Evolutionary conservation across 2,113 vertebrate genomes (phyloP), one percentile per base, ranked within the genome.

Genomic region (Bungarus multicinctus): DNA sequence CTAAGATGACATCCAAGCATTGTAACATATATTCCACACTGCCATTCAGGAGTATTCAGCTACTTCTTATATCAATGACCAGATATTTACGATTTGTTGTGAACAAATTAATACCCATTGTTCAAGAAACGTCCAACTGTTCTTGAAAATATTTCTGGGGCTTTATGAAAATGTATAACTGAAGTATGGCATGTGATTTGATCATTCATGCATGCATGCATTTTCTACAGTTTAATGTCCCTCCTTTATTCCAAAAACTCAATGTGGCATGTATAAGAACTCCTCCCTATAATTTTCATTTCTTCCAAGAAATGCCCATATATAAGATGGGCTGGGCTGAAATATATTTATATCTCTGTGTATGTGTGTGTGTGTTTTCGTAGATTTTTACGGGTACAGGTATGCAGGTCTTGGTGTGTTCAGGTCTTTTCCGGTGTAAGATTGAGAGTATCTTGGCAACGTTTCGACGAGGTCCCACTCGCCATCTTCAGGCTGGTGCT

Each of bases 11-110:
- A 0, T 90, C 27, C 92, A 81, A 81, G 34, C 3, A 92, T 64
- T 52, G 7, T 87, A 89, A 93, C 74, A 87, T 47, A 22, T 94
- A 93, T 91, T 14, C 1, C 88, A 45, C 23, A 18, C 1, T 52
- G 30, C 25, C 12, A 3, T 95, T 96, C 27, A 27, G 92, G 87
- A 94, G 23, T 25, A 85, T 94, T 94, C 53, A 23, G 4, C n/a
- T 74, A 74, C n/a, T 74, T 74, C 16, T 34, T 39, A 20, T 34
- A 34, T 18, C 64, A 34, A 11, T 20, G 22, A 27, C 30, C 47
- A 87, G 85, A 50, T 87, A 50, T 30, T 69, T 69, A 87, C 47
- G 6, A 30, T 87, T 87, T 52, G 39, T 27, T 87, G 11, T 11
- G 6, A 27, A 50, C 85, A 87, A 47, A 86, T 47, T 11, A 52